Conservation (phyloP, 2,797 vertebrate species). For the Catharus ustulatus region DNA sequence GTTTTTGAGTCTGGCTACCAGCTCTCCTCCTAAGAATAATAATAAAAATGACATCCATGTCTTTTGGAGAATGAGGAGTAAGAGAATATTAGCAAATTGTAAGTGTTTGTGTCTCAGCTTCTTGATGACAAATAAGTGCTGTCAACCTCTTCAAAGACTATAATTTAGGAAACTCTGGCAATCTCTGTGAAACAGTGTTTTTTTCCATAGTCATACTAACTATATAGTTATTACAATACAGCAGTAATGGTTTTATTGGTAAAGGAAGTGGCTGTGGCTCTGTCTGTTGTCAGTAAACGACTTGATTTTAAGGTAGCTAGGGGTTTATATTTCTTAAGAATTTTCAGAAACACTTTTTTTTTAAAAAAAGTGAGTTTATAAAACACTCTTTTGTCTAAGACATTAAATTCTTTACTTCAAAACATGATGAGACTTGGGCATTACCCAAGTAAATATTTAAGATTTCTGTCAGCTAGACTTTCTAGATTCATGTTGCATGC, state of each 20-base stretch:
- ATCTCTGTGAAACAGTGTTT: background rate
- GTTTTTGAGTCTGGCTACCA: background rate
- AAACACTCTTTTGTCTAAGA: background rate
- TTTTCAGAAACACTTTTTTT: background rate
- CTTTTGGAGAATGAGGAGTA: background rate
- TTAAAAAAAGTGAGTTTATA: background rate
- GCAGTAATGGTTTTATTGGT: background rate
- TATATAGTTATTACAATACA: background rate
- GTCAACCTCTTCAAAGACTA: background rate
- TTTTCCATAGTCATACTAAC: background rate
- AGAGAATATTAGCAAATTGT: background rate
- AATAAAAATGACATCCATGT: background rate
- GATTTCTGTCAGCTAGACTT: background rate
- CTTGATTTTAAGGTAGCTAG: background rate
- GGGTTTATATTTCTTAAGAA: background rate
- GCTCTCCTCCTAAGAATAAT: background rate
- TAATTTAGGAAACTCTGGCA: background rate
- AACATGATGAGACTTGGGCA: background rate
- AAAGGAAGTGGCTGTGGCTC: conserved; percentile 31
- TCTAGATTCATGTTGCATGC: background rate
- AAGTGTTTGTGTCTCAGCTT: background rate
- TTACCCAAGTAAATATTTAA: background rate
- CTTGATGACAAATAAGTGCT: background rate
- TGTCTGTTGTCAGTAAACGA: background rate
- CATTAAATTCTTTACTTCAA: background rate